A percentile compares a stretch with the other conserved stretches of the same genome.
Conservation (phyloP, 2,888 invertebrate genomes). For the Tinea semifulvella region DNA sequence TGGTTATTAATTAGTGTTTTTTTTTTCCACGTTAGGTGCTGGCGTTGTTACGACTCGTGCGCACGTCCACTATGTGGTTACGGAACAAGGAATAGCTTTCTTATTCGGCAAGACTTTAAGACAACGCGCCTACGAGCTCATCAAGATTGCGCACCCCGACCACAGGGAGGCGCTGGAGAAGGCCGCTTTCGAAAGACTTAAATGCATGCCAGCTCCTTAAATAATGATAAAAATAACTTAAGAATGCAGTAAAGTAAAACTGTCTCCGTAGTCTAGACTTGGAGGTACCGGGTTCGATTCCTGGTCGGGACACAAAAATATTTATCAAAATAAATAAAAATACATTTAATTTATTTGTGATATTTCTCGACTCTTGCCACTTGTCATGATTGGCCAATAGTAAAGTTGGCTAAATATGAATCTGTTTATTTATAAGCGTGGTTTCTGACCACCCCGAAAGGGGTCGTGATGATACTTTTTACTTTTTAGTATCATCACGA, state of each 20-base stretch:
- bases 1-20: neutral
- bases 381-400: too few relatives aligned
- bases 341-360: too few relatives aligned
- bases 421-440: too few relatives aligned
- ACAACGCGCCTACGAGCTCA: constrained; percentile 89
- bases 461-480: too few relatives aligned
- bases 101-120: constrained; percentile 90
- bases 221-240: constrained; percentile 14
- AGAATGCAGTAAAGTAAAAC: constrained; percentile 12
- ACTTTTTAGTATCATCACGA: too few relatives aligned
- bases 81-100: constrained; percentile 89
- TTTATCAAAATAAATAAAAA: too few relatives aligned
- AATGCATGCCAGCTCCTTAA: constrained; percentile 76
- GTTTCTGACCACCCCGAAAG: too few relatives aligned
- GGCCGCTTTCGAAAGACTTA: constrained; percentile 85
- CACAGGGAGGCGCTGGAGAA: constrained; percentile 86
- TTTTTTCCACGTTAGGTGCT: constrained; percentile 69
- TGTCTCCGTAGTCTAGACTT: too few relatives aligned
- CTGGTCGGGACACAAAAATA: too few relatives aligned
- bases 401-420: too few relatives aligned
- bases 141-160: constrained; percentile 89
- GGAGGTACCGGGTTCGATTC: too few relatives aligned
- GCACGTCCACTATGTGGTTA: constrained; percentile 93
- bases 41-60: constrained; percentile 94
- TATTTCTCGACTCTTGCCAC: too few relatives aligned